phyloP scores from a whole-genome alignment of 1,140 invertebrate genomes.

The Nilaparvata lugens region DNA sequence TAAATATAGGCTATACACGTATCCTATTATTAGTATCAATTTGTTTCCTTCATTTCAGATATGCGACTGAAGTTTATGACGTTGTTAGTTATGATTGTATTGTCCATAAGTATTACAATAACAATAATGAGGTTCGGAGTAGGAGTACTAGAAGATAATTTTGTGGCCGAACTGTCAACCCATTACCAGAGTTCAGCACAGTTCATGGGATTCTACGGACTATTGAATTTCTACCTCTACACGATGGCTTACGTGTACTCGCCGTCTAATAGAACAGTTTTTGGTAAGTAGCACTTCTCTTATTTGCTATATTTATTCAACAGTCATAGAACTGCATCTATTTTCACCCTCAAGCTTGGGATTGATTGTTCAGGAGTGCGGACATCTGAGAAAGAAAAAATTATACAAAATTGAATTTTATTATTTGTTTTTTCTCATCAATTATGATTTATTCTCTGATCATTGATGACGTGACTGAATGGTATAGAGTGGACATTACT shows the following conservation, averaged over 20 bases:
- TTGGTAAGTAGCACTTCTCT: slow-evolving; percentile 50
- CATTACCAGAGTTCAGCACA: slow-evolving; percentile 84
- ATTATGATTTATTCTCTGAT: too few relatives aligned
- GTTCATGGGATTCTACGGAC: slow-evolving; percentile 92
- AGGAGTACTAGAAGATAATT: slow-evolving; percentile 85
- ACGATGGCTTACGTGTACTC: slow-evolving; percentile 93
- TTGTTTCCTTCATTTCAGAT: slow-evolving; percentile 48
- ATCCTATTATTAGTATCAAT: neutral
- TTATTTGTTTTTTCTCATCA: too few relatives aligned
- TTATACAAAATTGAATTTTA: too few relatives aligned
- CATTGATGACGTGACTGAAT: too few relatives aligned
- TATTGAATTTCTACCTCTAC: slow-evolving; percentile 90
- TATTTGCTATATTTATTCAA: slow-evolving; percentile 2
- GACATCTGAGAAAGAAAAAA: too few relatives aligned
- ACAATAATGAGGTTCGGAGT: slow-evolving; percentile 77
- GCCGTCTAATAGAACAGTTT: slow-evolving; percentile 65
- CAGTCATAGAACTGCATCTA: neutral
- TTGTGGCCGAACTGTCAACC: slow-evolving; percentile 76
- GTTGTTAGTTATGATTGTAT: slow-evolving; percentile 71
- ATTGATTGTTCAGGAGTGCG: too few relatives aligned
- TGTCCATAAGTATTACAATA: slow-evolving; percentile 66
- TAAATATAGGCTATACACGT: neutral
- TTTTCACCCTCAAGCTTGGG: too few relatives aligned
- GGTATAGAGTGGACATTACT: too few relatives aligned
- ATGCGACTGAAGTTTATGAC: slow-evolving; percentile 86